Percentiles rank a stretch among this genome's conserved stretches.
These are phyloP conservation scores for Cosmopolites sordidus DNA, from an alignment of 2,888 invertebrate species.

Conservation along the genomic window DNA sequence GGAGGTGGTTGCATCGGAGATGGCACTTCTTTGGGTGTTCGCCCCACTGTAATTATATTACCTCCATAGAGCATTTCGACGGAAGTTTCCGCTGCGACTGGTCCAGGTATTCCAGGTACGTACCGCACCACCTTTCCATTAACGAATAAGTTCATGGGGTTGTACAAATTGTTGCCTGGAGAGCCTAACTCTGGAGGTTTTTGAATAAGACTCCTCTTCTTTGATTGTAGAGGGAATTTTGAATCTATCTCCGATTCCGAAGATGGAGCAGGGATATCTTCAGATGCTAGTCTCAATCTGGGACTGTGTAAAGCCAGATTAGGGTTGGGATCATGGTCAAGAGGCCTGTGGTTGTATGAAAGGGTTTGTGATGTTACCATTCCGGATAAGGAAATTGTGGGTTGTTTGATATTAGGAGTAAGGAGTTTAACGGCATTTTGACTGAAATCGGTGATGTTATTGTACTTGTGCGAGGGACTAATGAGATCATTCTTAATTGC, in stretches of 20 bases:
- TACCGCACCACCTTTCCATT: slow-evolving; percentile 76
- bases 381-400: slow-evolving; percentile 25
- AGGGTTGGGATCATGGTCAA: not conserved
- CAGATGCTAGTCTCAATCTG: slow-evolving; percentile 1
- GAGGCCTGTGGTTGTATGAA: not conserved
- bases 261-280: slow-evolving; percentile 3
- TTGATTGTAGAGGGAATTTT: slow-evolving; percentile 28
- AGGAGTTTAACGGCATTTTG: slow-evolving; percentile 47
- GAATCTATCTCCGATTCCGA: slow-evolving; percentile 6
- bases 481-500: slow-evolving; percentile 11
- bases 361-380: slow-evolving; percentile 4
- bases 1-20: slow-evolving; percentile 17
- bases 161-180: slow-evolving; percentile 45
- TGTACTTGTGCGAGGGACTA: slow-evolving; percentile 35
- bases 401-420: slow-evolving; percentile 47
- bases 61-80: slow-evolving; percentile 32
- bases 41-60: slow-evolving; percentile 28
- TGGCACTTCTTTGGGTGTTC: slow-evolving; percentile 20
- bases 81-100: slow-evolving; percentile 50
- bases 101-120: slow-evolving; percentile 85
- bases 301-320: slow-evolving; percentile 5
- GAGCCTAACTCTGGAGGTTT: slow-evolving; percentile 21
- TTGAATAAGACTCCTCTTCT: slow-evolving; percentile 38
- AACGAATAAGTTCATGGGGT: slow-evolving; percentile 53
- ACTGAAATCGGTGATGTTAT: slow-evolving; percentile 47